These are phyloP conservation scores for Seira musarum DNA, from an alignment of 2,888 invertebrate species.

Conservation along the genomic window DNA sequence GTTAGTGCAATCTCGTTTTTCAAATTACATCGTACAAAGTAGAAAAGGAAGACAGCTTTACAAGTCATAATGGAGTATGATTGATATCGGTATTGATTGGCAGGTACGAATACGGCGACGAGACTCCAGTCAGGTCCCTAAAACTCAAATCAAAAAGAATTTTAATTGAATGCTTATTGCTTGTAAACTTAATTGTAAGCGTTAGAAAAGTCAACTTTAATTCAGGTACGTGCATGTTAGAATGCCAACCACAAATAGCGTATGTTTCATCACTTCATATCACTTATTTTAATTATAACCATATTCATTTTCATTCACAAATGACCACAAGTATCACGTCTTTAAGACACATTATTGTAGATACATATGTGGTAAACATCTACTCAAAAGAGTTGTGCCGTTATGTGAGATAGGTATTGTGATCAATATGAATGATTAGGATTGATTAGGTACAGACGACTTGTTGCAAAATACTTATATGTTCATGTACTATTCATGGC, in stretches of 20 bases:
- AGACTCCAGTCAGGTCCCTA: background rate
- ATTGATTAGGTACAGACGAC: conserved; percentile 46
- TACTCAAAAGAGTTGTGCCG: background rate
- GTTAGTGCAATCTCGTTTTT: too few relatives aligned
- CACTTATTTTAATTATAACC: background rate
- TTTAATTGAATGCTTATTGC: background rate
- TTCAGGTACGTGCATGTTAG: background rate
- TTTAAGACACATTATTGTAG: background rate
- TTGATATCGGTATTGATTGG: conserved; percentile 46
- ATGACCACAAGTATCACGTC: conserved; percentile 13
- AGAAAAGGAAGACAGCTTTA: background rate
- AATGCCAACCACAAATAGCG: background rate
- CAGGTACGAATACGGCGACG: conserved; percentile 8
- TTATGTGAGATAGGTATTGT: conserved; percentile 23
- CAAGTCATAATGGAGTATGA: conserved; percentile 15
- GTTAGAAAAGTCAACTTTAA: conserved; percentile 3
- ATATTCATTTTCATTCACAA: conserved; percentile 21
- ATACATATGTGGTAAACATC: background rate
- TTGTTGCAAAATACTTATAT: conserved; percentile 13
- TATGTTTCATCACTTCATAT: conserved; percentile 5
- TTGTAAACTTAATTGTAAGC: background rate
- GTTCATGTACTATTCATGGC: conserved; percentile 8
- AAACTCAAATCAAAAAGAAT: background rate
- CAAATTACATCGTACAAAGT: background rate
- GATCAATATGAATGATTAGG: conserved; percentile 55